Evolutionary conservation across 2,888 invertebrate species (phyloP).

Genomic region (Harpagoxenus sublaevis): DNA sequence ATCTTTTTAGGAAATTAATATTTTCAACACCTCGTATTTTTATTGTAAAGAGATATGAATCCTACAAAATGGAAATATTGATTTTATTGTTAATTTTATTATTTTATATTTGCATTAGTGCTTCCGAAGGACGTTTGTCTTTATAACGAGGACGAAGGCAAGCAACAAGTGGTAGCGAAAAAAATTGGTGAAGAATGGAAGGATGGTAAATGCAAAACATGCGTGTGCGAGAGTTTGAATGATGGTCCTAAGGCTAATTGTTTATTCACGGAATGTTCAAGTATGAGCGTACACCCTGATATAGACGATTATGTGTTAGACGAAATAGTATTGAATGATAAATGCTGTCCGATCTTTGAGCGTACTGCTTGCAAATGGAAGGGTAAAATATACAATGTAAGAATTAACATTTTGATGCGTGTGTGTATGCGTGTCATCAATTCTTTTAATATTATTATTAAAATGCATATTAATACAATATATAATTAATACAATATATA

Average conservation of each 20-base stretch:
- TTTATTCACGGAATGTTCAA: constrained; percentile 87
- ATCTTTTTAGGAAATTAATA: background rate
- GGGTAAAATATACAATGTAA: constrained; percentile 77
- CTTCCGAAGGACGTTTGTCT: constrained; percentile 90
- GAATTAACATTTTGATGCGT: background rate
- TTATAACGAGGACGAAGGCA: constrained; percentile 86
- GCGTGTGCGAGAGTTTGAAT: constrained; percentile 87
- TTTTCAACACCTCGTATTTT: constrained; percentile 14
- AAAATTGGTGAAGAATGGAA: constrained; percentile 88
- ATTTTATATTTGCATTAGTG: constrained; percentile 83
- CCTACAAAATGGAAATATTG: background rate
- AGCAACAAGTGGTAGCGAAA: constrained; percentile 61
- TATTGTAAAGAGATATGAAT: background rate
- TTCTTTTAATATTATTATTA: background rate
- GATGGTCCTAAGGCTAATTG: constrained; percentile 86
- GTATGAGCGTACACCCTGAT: constrained; percentile 85
- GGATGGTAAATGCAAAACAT: constrained; percentile 91
- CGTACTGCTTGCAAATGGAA: constrained; percentile 88
- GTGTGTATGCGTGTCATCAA: background rate
- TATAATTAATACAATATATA: too few relatives aligned
- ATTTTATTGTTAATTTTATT: constrained; percentile 3
- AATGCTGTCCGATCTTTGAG: constrained; percentile 89
- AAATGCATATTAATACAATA: background rate
- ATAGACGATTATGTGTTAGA: constrained; percentile 88
- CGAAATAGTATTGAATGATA: constrained; percentile 87